Evolutionary conservation across 2,888 invertebrate genomes (phyloP).

Genomic region (Coleophora deauratella): DNA sequence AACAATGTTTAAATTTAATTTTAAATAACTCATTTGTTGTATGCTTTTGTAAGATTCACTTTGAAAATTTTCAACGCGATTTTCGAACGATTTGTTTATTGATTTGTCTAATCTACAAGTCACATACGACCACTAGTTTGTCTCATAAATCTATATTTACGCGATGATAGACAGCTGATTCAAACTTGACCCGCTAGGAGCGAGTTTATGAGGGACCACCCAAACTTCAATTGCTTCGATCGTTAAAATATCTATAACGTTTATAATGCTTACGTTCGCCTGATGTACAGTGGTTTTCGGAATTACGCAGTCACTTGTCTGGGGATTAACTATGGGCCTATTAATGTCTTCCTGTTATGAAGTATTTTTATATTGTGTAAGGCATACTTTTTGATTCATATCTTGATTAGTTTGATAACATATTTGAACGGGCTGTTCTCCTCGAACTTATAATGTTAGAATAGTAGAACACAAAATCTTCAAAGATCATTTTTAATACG

Average conservation of each 20-base stretch:
- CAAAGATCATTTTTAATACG: too few species aligned
- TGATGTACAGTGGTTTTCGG: conserved; percentile 12
- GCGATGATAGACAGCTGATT: conserved; percentile 19
- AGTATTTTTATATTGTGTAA: neutral
- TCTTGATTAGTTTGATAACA: too few species aligned
- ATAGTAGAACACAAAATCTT: too few species aligned
- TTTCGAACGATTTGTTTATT: too few species aligned
- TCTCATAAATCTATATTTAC: conserved; percentile 40
- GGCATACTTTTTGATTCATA: too few species aligned
- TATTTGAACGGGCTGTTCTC: too few species aligned
- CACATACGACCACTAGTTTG: neutral
- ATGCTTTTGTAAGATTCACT: too few species aligned
- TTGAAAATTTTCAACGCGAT: too few species aligned
- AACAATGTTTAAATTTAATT: too few species aligned
- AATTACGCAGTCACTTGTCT: conserved; percentile 14
- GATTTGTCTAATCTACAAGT: too few species aligned
- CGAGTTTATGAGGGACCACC: conserved; percentile 46
- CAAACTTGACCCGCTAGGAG: conserved; percentile 33
- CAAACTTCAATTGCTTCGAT: conserved; percentile 44
- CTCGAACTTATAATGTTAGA: too few species aligned
- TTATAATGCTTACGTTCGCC: neutral
- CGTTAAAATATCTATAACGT: conserved; percentile 35
- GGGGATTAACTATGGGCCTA: conserved; percentile 10
- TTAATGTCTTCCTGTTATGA: conserved; percentile 8
- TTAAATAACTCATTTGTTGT: too few species aligned